phyloP scores from a whole-genome alignment of 2,797 vertebrate species.

The Halcyon chelicuti region DNA sequence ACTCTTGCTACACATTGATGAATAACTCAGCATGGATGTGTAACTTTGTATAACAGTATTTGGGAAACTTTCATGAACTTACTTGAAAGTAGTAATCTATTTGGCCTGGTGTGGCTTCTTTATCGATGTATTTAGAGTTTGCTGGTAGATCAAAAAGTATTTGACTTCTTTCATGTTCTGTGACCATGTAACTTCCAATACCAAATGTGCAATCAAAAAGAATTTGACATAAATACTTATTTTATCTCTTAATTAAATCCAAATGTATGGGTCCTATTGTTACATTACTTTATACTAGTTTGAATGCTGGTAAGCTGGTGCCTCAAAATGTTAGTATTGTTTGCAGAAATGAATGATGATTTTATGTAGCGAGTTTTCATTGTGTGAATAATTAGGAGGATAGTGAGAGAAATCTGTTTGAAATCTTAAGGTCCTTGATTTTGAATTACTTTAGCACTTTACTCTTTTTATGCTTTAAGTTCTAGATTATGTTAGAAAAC shows the following conservation, averaged over 20 bases:
- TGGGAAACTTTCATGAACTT: conserved; percentile 73
- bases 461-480: conserved; percentile 68
- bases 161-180: conserved; percentile 86
- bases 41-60: conserved; percentile 75
- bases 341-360: conserved; percentile 65
- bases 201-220: conserved; percentile 85
- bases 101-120: conserved; percentile 83
- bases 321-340: conserved; percentile 79
- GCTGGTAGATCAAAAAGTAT: conserved; percentile 84
- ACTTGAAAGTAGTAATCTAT: conserved; percentile 69
- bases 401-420: conserved; percentile 56
- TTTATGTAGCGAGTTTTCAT: conserved; percentile 60
- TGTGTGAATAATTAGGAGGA: conserved; percentile 44
- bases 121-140: conserved; percentile 85
- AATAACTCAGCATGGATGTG: conserved; percentile 80
- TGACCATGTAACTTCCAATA: conserved; percentile 90
- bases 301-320: conserved; percentile 80
- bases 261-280: conserved; percentile 75
- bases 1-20: conserved; percentile 70
- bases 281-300: conserved; percentile 68
- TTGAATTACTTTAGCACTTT: conserved; percentile 59
- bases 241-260: conserved; percentile 79
- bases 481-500: conserved; percentile 47
- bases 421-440: conserved; percentile 65
- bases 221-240: conserved; percentile 80